Conservation (phyloP, 1,140 invertebrate genomes). For the Atopsyche davidsoni region DNA sequence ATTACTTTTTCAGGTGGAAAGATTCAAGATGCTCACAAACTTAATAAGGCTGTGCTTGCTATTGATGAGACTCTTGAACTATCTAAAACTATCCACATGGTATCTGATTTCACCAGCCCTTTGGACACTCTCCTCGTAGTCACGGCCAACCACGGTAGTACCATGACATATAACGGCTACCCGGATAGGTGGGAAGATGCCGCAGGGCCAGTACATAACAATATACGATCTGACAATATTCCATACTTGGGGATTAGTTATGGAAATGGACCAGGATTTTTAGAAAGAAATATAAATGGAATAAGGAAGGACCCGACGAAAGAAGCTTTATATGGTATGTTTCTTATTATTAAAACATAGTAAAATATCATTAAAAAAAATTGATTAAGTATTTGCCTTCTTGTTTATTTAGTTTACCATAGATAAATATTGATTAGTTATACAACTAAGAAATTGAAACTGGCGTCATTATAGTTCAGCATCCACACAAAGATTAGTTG, state of each 20-base stretch:
- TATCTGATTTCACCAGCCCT: constrained; percentile 50
- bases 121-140: constrained; percentile 63
- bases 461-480: no score
- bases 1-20: constrained; percentile 47
- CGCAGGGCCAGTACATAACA: no score
- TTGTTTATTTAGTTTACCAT: no score
- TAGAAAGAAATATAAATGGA: constrained; percentile 6
- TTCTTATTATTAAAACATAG: no score
- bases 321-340: background rate
- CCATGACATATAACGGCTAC: constrained; percentile 54
- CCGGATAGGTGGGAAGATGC: constrained; percentile 4
- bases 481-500: no score
- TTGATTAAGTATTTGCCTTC: no score
- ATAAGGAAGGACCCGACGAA: background rate
- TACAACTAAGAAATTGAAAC: no score
- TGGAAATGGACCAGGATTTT: constrained; percentile 21
- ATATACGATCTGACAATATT: background rate
- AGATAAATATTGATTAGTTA: no score
- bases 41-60: constrained; percentile 56
- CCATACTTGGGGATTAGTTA: constrained; percentile 13
- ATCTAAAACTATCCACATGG: constrained; percentile 58
- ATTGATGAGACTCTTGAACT: constrained; percentile 66
- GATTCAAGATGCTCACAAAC: constrained; percentile 70
- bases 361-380: no score
- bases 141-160: constrained; percentile 65